Percentiles rank a stretch among this genome's conserved stretches.
These are phyloP conservation scores for Morpho helenor DNA, from an alignment of 2,888 invertebrate species.

Conservation along the genomic window DNA sequence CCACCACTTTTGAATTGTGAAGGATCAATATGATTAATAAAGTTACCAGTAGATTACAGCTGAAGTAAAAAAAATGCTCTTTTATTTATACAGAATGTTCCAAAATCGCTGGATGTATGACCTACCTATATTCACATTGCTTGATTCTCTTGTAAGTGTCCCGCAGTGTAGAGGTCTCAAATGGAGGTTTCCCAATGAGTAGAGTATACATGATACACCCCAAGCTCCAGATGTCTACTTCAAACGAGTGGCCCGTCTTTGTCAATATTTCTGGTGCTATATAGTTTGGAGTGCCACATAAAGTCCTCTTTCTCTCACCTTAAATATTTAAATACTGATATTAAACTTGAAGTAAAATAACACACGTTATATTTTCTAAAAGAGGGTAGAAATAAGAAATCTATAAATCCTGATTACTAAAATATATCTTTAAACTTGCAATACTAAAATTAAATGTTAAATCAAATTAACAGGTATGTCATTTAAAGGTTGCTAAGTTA, in stretches of 20 bases:
- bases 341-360: too few species aligned
- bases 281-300: constrained; percentile 99
- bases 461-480: too few species aligned
- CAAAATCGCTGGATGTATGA: background rate
- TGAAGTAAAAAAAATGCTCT: too few species aligned
- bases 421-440: too few species aligned
- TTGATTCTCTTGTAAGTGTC: constrained; percentile 98
- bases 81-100: background rate
- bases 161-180: constrained; percentile 96
- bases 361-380: background rate
- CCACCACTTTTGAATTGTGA: too few species aligned
- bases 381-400: too few species aligned
- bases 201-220: constrained; percentile 99
- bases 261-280: constrained; percentile 99
- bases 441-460: too few species aligned
- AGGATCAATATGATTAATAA: too few species aligned
- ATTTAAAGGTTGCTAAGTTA: too few species aligned
- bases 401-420: too few species aligned
- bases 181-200: constrained; percentile 97
- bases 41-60: too few species aligned
- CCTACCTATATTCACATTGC: constrained; percentile 93
- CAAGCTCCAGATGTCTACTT: constrained; percentile 99
- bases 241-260: constrained; percentile 98
- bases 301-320: constrained; percentile 91
- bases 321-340: constrained; percentile 4